Evolutionary conservation across 2,888 invertebrate species (phyloP).

Genomic region (Carpatolechia fugitivella): DNA sequence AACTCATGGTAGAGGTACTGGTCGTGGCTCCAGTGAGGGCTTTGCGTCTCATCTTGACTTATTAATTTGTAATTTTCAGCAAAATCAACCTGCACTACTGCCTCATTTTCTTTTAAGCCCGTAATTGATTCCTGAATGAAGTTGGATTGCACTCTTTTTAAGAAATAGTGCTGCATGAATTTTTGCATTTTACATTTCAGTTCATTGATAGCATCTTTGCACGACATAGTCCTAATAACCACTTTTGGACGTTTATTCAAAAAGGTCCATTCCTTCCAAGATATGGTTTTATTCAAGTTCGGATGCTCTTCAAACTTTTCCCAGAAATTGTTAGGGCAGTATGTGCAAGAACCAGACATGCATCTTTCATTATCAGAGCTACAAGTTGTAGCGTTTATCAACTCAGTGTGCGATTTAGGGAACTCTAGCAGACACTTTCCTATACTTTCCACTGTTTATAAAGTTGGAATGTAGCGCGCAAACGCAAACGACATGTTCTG

Average conservation of each 20-base stretch:
- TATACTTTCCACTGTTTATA: too few species aligned
- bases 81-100: slow-evolving; percentile 21
- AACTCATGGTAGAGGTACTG: background rate
- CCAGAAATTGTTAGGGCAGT: slow-evolving; percentile 1
- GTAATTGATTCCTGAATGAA: slow-evolving; percentile 6
- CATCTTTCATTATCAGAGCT: too few species aligned
- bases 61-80: slow-evolving; percentile 19
- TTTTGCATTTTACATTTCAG: slow-evolving; percentile 8
- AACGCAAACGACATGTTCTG: too few species aligned
- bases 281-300: too few species aligned
- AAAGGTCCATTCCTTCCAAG: background rate
- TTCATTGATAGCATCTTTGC: background rate
- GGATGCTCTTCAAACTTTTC: too few species aligned
- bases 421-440: too few species aligned
- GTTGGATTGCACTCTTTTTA: slow-evolving; percentile 15
- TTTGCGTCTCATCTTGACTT: slow-evolving; percentile 18
- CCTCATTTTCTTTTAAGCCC: slow-evolving; percentile 5
- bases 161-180: slow-evolving; percentile 14
- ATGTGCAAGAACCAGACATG: too few species aligned
- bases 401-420: too few species aligned
- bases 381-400: too few species aligned
- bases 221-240: slow-evolving; percentile 15
- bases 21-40: slow-evolving; percentile 17
- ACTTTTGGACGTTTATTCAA: background rate
- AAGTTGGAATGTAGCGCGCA: too few species aligned